phyloP scores from a whole-genome alignment of 2,113 vertebrate species.

The Dolichotis patagonum region DNA sequence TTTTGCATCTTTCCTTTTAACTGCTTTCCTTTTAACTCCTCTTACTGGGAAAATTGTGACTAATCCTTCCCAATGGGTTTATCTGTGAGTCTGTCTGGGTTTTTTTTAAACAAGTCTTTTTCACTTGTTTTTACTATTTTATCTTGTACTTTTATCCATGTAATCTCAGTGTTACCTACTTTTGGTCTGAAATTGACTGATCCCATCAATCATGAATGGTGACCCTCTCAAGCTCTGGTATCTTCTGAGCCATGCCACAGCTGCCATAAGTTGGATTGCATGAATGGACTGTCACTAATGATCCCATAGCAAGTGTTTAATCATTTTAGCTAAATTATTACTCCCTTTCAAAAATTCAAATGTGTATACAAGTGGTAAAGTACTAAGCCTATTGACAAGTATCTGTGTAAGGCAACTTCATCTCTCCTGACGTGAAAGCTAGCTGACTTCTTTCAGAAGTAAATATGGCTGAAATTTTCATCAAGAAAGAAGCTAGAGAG shows the following conservation, averaged over 20 bases:
- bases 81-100: neutral
- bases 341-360: slow-evolving; percentile 25
- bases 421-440: neutral
- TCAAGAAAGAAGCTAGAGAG: neutral
- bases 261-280: neutral
- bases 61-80: neutral
- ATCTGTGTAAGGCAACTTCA: neutral
- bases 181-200: neutral
- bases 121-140: neutral
- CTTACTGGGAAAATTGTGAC: neutral
- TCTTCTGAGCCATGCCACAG: neutral
- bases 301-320: neutral
- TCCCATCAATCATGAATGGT: neutral
- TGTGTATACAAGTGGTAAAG: neutral
- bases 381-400: neutral
- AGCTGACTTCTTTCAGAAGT: neutral
- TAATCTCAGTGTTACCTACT: neutral
- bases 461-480: neutral
- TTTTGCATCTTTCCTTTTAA: neutral
- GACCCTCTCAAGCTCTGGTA: neutral
- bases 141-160: neutral
- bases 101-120: neutral
- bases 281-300: no score
- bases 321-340: neutral
- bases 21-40: neutral